Base-by-base conservation (phyloP, 2,888 invertebrate genomes). In the Dioctria linearis region DNA sequence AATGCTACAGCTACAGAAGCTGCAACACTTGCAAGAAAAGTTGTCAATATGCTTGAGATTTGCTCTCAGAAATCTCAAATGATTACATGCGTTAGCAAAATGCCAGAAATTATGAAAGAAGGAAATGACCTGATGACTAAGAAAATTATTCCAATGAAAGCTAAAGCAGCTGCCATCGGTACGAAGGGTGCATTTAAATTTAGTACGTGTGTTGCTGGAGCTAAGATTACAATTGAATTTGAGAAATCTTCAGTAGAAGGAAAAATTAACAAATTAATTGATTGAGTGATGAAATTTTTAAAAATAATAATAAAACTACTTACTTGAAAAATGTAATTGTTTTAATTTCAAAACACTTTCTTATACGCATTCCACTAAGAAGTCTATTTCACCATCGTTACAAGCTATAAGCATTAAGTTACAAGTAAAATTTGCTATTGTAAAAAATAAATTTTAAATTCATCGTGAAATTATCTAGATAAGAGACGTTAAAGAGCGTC, bases 1-100 rank as follows among this genome's bases (percentile, higher is more conserved):
- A 73, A 73, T 57, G 73, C 73, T 4, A 73, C 73, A 39, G 73
- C 59, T n/a, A 42, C 59, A 3, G 73, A 73, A 42, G 73, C 73
- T 42, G 59, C 73, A 0, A 40, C 73, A 3, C 13, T 73, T 11
- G 73, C 73, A 6, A 54, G 73, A 25, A 73, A 73, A 43, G n/a
- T 73, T 2, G 57, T 73, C 3, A 37, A 73, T 9, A 13, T 73
- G 40, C 25, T 73, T 9, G 73, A 73, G 37, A 73, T 40, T 6
- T 73, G 73, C 59, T 73, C 54, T n/a, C 57, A 57, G 40, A 39
- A 39, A 2, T 42, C 40, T 2, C 8, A 73, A 37, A 39, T 73
- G 13, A 8, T 73, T 3, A 13, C 73, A n/a, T 73, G 73, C 40
- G 59, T 57, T 40, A 37, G 13, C 3, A 42, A 73, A 9, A 4